Evolutionary conservation across 1,140 invertebrate genomes (phyloP).

Genomic region (Rhynchophorus ferrugineus): DNA sequence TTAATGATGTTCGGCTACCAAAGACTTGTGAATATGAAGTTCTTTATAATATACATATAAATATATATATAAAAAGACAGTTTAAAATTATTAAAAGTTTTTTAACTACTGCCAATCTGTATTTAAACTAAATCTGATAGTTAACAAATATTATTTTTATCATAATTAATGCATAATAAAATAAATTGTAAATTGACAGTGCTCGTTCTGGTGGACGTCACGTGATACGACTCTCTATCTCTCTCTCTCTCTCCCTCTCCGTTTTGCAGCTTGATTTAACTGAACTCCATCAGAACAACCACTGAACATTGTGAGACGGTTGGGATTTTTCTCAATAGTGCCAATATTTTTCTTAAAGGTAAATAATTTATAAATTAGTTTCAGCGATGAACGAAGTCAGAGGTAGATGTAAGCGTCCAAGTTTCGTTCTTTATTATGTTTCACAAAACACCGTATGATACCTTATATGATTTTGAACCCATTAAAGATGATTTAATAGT

Average conservation of each 20-base stretch:
- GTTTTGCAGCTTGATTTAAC: not conserved
- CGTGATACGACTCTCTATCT: too few relatives aligned
- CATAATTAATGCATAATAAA: not conserved
- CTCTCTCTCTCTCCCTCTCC: too few relatives aligned
- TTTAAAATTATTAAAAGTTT: slow-evolving; percentile 20
- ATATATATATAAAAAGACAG: slow-evolving; percentile 11
- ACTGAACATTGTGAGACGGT: not conserved
- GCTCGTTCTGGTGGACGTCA: too few relatives aligned
- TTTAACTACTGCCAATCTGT: slow-evolving; percentile 25
- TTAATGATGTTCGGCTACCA: too few relatives aligned
- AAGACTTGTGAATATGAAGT: not conserved
- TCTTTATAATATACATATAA: not conserved
- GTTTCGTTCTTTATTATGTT: too few relatives aligned
- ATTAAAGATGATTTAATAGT: too few relatives aligned
- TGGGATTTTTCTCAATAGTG: slow-evolving; percentile 22
- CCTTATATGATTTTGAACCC: too few relatives aligned
- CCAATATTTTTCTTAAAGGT: slow-evolving; percentile 14
- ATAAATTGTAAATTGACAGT: not conserved
- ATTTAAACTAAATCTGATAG: not conserved
- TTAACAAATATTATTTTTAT: slow-evolving; percentile 3
- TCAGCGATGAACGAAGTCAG: too few relatives aligned
- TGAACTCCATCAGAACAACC: not conserved
- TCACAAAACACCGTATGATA: too few relatives aligned
- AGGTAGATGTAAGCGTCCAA: too few relatives aligned
- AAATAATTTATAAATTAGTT: not conserved